Base-by-base conservation (phyloP, 2,113 vertebrate genomes). In the Caranx melampygus region DNA sequence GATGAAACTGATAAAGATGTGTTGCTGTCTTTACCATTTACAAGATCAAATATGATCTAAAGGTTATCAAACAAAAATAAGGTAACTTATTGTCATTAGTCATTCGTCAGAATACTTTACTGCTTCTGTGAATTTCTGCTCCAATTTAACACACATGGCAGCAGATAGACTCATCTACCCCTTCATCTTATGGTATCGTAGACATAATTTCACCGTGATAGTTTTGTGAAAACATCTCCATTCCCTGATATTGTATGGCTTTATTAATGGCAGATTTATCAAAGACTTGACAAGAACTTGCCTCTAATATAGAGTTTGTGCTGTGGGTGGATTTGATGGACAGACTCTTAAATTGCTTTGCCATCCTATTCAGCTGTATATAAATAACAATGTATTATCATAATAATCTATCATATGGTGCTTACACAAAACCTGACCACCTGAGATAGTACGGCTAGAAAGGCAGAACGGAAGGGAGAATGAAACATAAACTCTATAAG, bases 1-100 rank as follows among this genome's bases (percentile, higher is more conserved):
- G 57, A 55, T 63, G 54, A 84, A 77, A 72, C n/a, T 79, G 76
- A 86, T 77, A 74, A 85, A 83, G 12, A 77, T 57, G 57, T 42
- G 31, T n/a, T 35, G 1, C 35, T 12, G 34, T 69, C 12, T 51
- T 34, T 45, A 16, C 6, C 34, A 33, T 60, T 64, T 34, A 21
- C 21, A 65, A 20, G 7, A 21, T 72, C 3, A 49, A 26, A 6
- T 26, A 45, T 51, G 14, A 54, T 34, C 26, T 15, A 35, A 55
- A 59, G 0, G 20, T 4, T 20, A 65, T 21, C 31, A 35, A 52
- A 6, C 45, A 47, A 16, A 33, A 4, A 16, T 8, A 40, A 37
- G 7, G 35, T 54, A 2, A 49, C 26, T 12, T 1, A 49, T 7
- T n/a, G 31, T 18, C 26, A 1, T 26, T 1, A 11, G 3, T 20